These are phyloP conservation scores for Phylloscopus collybita DNA, from an alignment of 2,797 vertebrate species.

Conservation along the genomic window DNA sequence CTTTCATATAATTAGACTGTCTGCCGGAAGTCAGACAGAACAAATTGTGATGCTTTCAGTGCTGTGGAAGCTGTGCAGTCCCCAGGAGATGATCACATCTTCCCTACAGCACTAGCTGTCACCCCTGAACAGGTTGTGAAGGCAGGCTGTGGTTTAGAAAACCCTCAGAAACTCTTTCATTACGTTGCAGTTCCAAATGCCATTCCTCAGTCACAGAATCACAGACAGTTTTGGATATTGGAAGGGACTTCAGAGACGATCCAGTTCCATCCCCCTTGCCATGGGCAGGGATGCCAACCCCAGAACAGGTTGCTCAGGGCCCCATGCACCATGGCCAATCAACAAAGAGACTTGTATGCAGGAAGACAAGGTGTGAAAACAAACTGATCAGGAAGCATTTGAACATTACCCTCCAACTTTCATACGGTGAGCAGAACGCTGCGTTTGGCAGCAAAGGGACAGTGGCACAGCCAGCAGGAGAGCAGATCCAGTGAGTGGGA, in stretches of 20 bases:
- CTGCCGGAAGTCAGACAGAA: slow-evolving; percentile 79
- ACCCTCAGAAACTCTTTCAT: neutral
- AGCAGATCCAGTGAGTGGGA: neutral
- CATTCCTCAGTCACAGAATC: neutral
- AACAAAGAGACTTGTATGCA: neutral
- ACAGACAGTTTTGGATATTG: neutral
- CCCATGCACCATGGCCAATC: neutral
- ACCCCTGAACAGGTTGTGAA: neutral
- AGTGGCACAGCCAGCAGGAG: neutral
- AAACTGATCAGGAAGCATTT: neutral
- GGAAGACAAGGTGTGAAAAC: neutral
- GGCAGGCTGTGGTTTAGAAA: neutral
- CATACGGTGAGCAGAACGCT: neutral
- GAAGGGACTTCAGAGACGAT: neutral
- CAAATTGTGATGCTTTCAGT: slow-evolving; percentile 74
- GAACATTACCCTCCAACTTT: neutral
- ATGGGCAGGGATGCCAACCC: too few species aligned
- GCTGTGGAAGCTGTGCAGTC: slow-evolving; percentile 44
- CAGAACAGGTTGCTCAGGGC: neutral
- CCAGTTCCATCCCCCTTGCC: too few species aligned
- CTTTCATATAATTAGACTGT: slow-evolving; percentile 79
- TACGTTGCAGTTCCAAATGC: neutral
- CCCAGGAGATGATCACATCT: slow-evolving; percentile 74
- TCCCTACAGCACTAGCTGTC: neutral
- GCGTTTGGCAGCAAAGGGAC: neutral